phyloP scores from a whole-genome alignment of 2,113 vertebrate genomes.

The Noctilio leporinus region DNA sequence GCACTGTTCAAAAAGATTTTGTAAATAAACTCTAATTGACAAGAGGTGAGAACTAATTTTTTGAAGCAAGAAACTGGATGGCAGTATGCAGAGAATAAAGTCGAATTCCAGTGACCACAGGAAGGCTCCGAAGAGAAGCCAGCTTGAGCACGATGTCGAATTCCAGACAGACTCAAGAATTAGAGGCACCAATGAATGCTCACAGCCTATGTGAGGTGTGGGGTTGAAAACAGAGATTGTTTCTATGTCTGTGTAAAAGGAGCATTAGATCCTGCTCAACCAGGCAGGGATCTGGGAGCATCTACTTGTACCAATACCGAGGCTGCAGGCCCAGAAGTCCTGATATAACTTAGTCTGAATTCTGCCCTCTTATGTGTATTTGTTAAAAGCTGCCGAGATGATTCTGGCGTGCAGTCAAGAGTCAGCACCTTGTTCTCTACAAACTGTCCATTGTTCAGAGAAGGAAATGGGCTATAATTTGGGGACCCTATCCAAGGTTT shows the following conservation, averaged over 20 bases:
- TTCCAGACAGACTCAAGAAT: not conserved
- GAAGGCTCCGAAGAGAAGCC: not conserved
- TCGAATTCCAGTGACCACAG: not conserved
- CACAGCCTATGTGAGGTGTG: not conserved
- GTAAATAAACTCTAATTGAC: not conserved
- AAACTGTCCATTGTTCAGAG: not conserved
- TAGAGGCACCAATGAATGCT: not conserved
- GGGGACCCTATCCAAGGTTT: not conserved
- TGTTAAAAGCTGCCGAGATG: not conserved
- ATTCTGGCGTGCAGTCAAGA: not conserved
- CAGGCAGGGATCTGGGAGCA: not conserved
- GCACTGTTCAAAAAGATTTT: not conserved
- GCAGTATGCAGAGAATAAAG: not conserved
- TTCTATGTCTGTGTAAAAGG: not conserved
- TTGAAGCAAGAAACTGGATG: not conserved
- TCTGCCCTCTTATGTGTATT: not conserved
- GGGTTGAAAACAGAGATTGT: not conserved
- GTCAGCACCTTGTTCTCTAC: not conserved
- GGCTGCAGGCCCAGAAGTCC: not conserved
- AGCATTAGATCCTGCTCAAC: not conserved
- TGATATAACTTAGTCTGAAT: not conserved
- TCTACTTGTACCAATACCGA: not conserved
- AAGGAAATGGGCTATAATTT: not conserved
- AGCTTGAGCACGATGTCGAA: not conserved
- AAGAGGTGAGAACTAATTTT: not conserved